Conservation (phyloP, 2,113 vertebrate species). For the Anhinga anhinga region DNA sequence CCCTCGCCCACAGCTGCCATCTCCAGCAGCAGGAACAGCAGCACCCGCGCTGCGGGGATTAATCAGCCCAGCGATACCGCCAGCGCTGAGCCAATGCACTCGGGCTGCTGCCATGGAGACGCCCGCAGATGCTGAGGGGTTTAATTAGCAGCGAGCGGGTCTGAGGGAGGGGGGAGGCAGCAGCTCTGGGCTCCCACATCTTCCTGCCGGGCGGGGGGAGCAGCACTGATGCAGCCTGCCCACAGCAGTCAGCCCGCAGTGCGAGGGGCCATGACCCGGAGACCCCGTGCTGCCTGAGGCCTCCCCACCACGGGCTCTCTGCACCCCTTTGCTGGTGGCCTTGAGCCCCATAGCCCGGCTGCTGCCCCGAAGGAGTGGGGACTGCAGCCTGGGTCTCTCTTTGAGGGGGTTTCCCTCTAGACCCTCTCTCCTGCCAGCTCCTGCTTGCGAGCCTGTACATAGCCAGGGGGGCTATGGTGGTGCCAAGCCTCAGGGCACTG, state of each 20-base stretch:
- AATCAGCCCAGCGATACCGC: constrained; percentile 47
- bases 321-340: not conserved
- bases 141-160: constrained; percentile 60
- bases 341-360: not conserved
- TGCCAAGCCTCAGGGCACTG: not conserved
- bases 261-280: rapidly evolving
- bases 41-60: constrained; percentile 55
- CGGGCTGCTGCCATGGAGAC: constrained; percentile 66
- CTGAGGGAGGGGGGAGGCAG: constrained; percentile 1
- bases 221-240: not conserved
- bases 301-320: not conserved
- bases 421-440: not conserved
- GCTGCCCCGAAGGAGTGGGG: not conserved
- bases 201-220: not conserved
- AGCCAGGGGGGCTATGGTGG: not conserved
- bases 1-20: constrained; percentile 46
- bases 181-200: constrained; percentile 28
- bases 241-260: not conserved
- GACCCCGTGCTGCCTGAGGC: not conserved
- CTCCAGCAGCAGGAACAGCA: constrained; percentile 25
- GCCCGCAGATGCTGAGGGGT: constrained; percentile 59
- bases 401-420: not conserved
- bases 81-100: constrained; percentile 33
- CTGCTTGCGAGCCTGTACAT: not conserved
- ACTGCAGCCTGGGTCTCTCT: not conserved